Conservation (phyloP, 2,888 invertebrate species). For the Acrocera orbiculus region DNA sequence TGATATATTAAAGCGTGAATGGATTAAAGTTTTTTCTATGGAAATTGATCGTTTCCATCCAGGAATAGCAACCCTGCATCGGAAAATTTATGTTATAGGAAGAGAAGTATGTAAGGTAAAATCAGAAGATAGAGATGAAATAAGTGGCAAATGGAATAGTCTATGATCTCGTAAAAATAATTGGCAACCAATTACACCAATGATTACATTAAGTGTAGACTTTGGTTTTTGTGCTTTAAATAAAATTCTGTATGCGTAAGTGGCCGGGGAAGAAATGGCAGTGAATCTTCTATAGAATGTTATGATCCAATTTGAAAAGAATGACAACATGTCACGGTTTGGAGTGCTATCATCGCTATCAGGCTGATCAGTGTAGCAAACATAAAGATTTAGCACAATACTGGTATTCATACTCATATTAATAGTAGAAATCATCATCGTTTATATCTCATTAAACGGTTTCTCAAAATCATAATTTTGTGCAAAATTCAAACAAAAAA, state of each 20-base stretch:
- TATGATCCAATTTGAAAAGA: conserved; percentile 63
- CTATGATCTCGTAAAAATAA: conserved; percentile 48
- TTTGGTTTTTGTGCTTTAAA: conserved; percentile 74
- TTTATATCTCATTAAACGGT: too few relatives aligned
- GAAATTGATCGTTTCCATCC: conserved; percentile 71
- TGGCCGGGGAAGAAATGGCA: conserved; percentile 85
- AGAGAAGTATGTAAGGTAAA: conserved; percentile 83
- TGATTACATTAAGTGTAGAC: conserved; percentile 75
- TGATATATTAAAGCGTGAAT: conserved; percentile 47
- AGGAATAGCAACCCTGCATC: conserved; percentile 67
- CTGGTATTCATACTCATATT: too few relatives aligned
- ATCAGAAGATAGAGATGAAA: too few relatives aligned
- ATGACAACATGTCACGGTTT: too few relatives aligned
- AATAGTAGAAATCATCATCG: too few relatives aligned
- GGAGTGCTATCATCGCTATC: too few relatives aligned
- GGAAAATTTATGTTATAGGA: conserved; percentile 77
- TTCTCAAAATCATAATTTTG: too few relatives aligned
- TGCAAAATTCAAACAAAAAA: too few relatives aligned
- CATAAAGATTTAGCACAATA: too few relatives aligned
- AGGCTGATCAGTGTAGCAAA: too few relatives aligned
- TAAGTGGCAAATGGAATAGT: conserved; percentile 78
- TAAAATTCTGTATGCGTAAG: conserved; percentile 75
- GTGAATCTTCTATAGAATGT: conserved; percentile 73
- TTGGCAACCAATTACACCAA: conserved; percentile 46
- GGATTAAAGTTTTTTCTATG: conserved; percentile 68